Conservation (phyloP, 92 coral and sea anemone genomes). For the Epizoanthus illoricatus region DNA sequence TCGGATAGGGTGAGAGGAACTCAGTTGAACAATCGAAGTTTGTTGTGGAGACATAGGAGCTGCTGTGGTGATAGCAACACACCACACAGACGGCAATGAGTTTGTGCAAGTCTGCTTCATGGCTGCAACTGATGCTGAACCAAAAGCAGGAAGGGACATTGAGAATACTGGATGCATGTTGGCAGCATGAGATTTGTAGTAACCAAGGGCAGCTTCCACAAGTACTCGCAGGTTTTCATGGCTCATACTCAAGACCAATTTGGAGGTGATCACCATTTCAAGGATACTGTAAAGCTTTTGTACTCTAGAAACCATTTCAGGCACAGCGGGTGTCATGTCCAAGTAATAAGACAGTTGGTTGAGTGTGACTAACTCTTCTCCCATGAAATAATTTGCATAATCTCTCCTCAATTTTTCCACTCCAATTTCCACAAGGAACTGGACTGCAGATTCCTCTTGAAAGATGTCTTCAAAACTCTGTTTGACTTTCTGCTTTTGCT, state of each 20-base stretch:
- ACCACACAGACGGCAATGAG: constrained; percentile 80
- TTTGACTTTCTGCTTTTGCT: constrained; percentile 53
- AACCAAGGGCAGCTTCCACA: constrained; percentile 74
- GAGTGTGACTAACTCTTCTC: constrained; percentile 86
- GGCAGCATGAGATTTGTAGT: constrained; percentile 66
- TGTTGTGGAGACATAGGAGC: constrained; percentile 52
- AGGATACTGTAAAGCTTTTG: constrained; percentile 82
- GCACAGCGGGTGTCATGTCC: constrained; percentile 40
- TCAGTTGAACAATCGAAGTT: constrained; percentile 70
- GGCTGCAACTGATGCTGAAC: constrained; percentile 76
- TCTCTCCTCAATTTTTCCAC: constrained; percentile 81
- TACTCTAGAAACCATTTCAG: constrained; percentile 65
- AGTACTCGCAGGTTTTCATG: constrained; percentile 80
- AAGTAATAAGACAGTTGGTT: constrained; percentile 75
- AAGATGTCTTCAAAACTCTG: constrained; percentile 47
- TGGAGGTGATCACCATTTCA: constrained; percentile 77
- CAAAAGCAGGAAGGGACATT: constrained; percentile 89
- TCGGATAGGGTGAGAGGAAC: constrained; percentile 53
- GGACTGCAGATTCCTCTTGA: constrained; percentile 50
- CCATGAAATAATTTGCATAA: constrained; percentile 77
- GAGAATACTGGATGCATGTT: constrained; percentile 80
- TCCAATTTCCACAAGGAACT: constrained; percentile 82
- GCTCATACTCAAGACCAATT: constrained; percentile 67
- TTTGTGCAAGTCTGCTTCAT: constrained; percentile 73
- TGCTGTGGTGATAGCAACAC: constrained; percentile 66